Percentiles rank a stretch among this genome's conserved stretches.
Evolutionary conservation across 2,797 vertebrate species (phyloP).

Genomic region (Smutsia temminckii): DNA sequence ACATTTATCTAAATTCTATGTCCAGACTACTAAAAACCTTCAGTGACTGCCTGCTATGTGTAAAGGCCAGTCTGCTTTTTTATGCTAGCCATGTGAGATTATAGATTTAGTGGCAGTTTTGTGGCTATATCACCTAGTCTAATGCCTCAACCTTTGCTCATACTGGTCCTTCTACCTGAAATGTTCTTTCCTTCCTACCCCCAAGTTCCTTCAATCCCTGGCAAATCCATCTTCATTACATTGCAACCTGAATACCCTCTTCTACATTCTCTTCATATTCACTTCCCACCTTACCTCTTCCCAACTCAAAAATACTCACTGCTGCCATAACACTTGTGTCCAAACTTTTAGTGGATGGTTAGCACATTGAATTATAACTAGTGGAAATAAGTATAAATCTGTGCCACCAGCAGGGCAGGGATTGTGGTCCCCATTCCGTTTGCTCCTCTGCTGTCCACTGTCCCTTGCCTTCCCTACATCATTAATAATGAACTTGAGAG

Average conservation of each 20-base stretch:
- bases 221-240: neutral
- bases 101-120: neutral
- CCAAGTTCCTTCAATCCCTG: neutral
- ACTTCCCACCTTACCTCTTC: neutral
- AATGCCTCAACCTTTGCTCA: neutral
- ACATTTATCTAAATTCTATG: neutral
- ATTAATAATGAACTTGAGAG: neutral
- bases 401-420: neutral
- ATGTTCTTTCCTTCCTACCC: neutral
- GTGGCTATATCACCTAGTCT: neutral
- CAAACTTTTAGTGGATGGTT: neutral
- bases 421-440: neutral
- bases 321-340: neutral
- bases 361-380: neutral
- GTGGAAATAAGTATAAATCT: neutral
- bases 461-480: neutral
- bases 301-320: neutral
- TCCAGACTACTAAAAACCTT: neutral
- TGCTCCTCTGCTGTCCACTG: neutral
- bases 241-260: neutral
- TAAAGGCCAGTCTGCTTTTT: neutral
- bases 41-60: neutral
- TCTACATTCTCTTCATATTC: neutral
- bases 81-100: no score
- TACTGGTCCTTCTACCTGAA: neutral